Conservation (phyloP, 2,888 invertebrate species). For the Pinctada fucata region DNA sequence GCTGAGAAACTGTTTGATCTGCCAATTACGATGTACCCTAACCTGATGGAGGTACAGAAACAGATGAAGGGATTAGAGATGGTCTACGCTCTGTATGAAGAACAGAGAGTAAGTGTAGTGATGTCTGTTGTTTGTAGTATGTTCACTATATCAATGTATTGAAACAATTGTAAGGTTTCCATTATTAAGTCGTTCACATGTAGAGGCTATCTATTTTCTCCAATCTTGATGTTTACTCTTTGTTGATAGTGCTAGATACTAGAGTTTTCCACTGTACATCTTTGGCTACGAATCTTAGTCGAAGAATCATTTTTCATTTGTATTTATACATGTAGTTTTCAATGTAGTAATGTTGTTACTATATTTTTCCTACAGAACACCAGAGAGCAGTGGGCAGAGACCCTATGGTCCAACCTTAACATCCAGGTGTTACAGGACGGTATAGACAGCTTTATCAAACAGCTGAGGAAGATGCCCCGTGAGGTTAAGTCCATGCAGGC, state of each 20-base stretch:
- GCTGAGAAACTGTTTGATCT: conserved; percentile 93
- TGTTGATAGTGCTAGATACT: too few relatives aligned
- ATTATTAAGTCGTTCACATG: too few relatives aligned
- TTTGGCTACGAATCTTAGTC: too few relatives aligned
- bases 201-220: too few relatives aligned
- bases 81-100: conserved; percentile 87
- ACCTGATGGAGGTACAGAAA: conserved; percentile 80
- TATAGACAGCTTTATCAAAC: conserved; percentile 89
- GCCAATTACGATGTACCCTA: conserved; percentile 88
- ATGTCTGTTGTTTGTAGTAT: too few relatives aligned
- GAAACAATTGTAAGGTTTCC: too few relatives aligned
- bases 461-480: conserved; percentile 86
- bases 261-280: too few relatives aligned
- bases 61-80: conserved; percentile 82
- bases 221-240: too few relatives aligned
- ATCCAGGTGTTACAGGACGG: conserved; percentile 90
- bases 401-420: conserved; percentile 91
- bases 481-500: conserved; percentile 80
- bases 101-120: conserved; percentile 79
- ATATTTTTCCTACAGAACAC: conserved; percentile 78
- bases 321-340: too few relatives aligned
- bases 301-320: too few relatives aligned
- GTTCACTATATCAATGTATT: too few relatives aligned
- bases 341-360: too few relatives aligned
- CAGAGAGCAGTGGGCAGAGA: conserved; percentile 89